Evolutionary conservation across 2,113 vertebrate genomes (phyloP).

Genomic region (Lepidothrix coronata): DNA sequence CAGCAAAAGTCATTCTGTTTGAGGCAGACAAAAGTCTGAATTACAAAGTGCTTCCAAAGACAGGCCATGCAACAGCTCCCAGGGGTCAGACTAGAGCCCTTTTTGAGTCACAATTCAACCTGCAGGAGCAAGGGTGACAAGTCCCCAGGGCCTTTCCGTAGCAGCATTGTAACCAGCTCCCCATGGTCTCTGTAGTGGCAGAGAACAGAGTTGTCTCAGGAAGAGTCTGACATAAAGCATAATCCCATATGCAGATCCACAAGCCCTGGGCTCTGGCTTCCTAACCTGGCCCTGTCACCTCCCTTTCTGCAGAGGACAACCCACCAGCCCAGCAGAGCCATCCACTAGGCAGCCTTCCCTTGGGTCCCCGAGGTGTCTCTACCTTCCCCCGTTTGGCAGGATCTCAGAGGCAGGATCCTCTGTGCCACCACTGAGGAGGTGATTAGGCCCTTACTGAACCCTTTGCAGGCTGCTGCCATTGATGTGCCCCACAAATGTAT

Average conservation of each 20-base stretch:
- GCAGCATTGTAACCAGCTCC: background rate
- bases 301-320: background rate
- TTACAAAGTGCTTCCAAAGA: background rate
- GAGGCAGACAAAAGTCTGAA: background rate
- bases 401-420: background rate
- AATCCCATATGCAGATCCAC: background rate
- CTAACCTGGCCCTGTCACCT: background rate
- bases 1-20: background rate
- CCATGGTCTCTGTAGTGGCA: background rate
- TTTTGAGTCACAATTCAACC: background rate
- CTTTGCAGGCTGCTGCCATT: constrained; percentile 5
- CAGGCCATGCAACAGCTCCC: background rate
- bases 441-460: background rate
- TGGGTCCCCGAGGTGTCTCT: background rate
- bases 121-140: background rate
- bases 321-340: background rate
- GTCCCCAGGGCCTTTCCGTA: background rate
- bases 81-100: background rate
- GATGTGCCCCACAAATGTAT: constrained; percentile 15
- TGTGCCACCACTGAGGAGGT: background rate
- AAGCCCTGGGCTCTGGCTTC: background rate
- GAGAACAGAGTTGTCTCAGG: background rate
- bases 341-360: background rate
- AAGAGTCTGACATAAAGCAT: background rate
- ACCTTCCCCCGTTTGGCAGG: background rate